Evolutionary conservation across 2,113 vertebrate species (phyloP).

Genomic region (Hyla sarda): DNA sequence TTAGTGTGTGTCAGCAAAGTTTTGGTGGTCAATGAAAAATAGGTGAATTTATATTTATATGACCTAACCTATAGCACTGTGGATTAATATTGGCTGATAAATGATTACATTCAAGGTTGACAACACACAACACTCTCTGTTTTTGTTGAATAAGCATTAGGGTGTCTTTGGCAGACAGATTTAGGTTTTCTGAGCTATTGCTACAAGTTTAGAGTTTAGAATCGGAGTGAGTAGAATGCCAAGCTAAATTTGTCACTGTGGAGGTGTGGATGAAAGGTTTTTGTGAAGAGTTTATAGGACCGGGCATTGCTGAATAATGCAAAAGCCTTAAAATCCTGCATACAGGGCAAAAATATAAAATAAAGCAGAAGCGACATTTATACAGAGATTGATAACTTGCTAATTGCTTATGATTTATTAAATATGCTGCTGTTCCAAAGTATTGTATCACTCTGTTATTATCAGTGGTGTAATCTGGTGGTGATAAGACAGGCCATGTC

Average conservation of each 20-base stretch:
- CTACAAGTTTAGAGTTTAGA: slow-evolving; percentile 16
- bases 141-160: slow-evolving; percentile 6
- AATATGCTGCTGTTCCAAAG: neutral
- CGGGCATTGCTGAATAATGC: slow-evolving; percentile 26
- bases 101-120: neutral
- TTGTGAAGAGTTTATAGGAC: slow-evolving; percentile 1
- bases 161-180: slow-evolving; percentile 4
- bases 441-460: no score
- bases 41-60: slow-evolving; percentile 4
- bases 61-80: neutral
- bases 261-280: slow-evolving; percentile 30
- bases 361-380: neutral
- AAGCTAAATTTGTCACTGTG: slow-evolving; percentile 13
- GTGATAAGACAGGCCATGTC: no score
- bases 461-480: no score
- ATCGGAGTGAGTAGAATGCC: neutral
- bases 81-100: neutral
- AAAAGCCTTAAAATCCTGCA: neutral
- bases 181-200: neutral
- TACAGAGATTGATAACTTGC: neutral
- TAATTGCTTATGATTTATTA: neutral
- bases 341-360: neutral
- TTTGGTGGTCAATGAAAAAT: slow-evolving; percentile 5
- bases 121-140: neutral
- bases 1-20: slow-evolving; percentile 1